These are phyloP conservation scores for Drosophila rellima DNA, from an alignment of 2,888 invertebrate genomes.

Conservation along the genomic window DNA sequence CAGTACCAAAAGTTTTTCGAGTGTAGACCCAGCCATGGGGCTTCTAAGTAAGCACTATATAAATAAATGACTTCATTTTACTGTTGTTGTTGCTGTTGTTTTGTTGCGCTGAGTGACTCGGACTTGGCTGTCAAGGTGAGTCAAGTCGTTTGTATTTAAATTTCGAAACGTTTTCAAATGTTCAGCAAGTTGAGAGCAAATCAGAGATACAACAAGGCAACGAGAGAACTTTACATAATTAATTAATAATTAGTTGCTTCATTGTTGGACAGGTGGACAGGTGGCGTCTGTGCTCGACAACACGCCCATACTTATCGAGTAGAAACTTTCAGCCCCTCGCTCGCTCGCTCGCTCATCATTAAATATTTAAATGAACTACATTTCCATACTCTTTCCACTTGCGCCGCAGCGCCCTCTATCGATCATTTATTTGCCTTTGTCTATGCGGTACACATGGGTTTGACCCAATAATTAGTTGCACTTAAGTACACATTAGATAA, in stretches of 20 bases:
- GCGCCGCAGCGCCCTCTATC: conserved; percentile 22
- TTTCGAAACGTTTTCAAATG: conserved; percentile 33
- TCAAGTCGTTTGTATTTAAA: conserved; percentile 51
- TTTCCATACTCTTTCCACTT: conserved; percentile 17
- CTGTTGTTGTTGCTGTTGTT: conserved; percentile 10
- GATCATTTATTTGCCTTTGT: conserved; percentile 36
- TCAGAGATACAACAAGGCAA: conserved; percentile 5
- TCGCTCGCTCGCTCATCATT: conserved; percentile 48
- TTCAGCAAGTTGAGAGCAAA: conserved; percentile 6
- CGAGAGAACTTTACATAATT: conserved; percentile 72
- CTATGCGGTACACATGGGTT: conserved; percentile 25
- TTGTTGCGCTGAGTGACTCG: conserved; percentile 22
- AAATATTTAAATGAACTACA: conserved; percentile 72
- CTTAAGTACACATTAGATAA: conserved; percentile 71
- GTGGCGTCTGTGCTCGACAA: conserved; percentile 39
- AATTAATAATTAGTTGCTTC: conserved; percentile 67
- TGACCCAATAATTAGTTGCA: conserved; percentile 70
- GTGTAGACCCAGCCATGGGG: conserved; percentile 17
- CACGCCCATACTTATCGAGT: conserved; percentile 32
- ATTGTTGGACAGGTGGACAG: conserved; percentile 57
- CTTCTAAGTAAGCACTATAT: conserved; percentile 26
- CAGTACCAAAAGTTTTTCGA: conserved; percentile 17
- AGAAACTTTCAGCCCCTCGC: conserved; percentile 8
- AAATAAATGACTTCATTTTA: conserved; percentile 53
- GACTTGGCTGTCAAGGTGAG: conserved; percentile 43